Conservation (phyloP, 2,797 vertebrate species). For the Melopsittacus undulatus region DNA sequence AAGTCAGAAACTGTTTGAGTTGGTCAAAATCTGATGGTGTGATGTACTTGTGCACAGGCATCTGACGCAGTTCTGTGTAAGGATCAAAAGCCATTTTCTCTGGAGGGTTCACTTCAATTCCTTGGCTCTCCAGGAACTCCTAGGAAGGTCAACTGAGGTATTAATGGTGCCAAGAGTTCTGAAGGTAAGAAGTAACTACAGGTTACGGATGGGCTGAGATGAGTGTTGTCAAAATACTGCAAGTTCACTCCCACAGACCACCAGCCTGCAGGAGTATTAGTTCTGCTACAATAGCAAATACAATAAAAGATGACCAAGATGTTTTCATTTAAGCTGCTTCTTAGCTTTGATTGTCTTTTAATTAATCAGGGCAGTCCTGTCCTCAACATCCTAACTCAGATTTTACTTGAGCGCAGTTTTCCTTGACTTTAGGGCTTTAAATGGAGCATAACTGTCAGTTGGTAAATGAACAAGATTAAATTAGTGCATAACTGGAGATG, state of each 20-base stretch:
- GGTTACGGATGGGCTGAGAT: background rate
- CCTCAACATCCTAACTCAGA: background rate
- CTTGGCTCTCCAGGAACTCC: conserved; percentile 93
- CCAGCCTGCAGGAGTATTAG: background rate
- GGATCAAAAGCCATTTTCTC: conserved; percentile 83
- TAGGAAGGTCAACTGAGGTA: conserved; percentile 56
- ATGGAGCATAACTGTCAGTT: background rate
- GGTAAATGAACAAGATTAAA: background rate
- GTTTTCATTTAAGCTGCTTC: background rate
- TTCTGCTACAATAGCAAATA: background rate
- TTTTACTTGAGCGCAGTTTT: background rate
- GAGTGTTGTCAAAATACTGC: background rate
- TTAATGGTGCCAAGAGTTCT: background rate
- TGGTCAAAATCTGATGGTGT: conserved; percentile 78
- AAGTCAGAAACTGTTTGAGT: conserved; percentile 84
- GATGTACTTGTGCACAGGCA: conserved; percentile 54
- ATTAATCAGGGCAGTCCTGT: background rate
- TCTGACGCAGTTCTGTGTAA: conserved; percentile 74
- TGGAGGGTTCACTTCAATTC: conserved; percentile 87
- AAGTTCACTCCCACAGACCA: background rate
- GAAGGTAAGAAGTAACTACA: background rate
- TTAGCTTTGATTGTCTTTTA: background rate
- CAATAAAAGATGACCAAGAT: background rate
- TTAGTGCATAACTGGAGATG: background rate
- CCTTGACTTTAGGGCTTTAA: background rate